Evolutionary conservation across 2,113 vertebrate genomes (phyloP), one percentile per base, ranked within the genome.

Genomic region (Upupa epops): DNA sequence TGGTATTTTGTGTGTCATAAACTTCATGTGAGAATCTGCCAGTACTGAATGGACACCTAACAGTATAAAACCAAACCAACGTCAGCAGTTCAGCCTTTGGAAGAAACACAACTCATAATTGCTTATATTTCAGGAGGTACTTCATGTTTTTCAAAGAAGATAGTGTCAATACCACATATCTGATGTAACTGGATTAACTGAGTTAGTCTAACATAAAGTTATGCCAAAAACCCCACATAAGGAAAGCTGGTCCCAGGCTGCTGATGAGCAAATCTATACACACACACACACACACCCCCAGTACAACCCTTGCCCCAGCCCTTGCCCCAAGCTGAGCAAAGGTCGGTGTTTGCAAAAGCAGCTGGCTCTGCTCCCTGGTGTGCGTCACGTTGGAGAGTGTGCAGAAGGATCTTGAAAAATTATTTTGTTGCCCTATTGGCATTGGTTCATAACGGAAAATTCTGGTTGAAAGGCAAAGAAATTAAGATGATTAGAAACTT

Each of bases 401-500:
- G 45, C 80, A 88, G 70, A 65, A 90, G 58, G 59, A 92, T 81
- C 83, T 83, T 97, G 94, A 92, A 94, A 97, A 98, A 97, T 96
- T 92, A 98, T 97, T 98, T 97, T 96, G 96, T 98, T 97, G 96
- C 96, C 96, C 91, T 96, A 73, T 96, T 98, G 96, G 90, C 96
- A 88, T 94, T 97, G 42, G 83, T 93, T 90, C 89, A 83, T 95
- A 92, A 94, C 93, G 95, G 96, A 94, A 96, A 96, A 84, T 68
- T 59, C 74, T 78, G 81, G 79, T 84, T 97, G 95, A 97, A 97
- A 97, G 94, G 96, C 65, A 63, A 97, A 97, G 97, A 97, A 97
- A 97, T 96, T 96, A 97, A 98, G 97, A 97, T 96, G 97, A 97
- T 98, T 97, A 96, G 96, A 97, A 97, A 95, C 96, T 96, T 96